Evolutionary conservation across 2,888 invertebrate species (phyloP).

Genomic region (Hoplodrina blanda): DNA sequence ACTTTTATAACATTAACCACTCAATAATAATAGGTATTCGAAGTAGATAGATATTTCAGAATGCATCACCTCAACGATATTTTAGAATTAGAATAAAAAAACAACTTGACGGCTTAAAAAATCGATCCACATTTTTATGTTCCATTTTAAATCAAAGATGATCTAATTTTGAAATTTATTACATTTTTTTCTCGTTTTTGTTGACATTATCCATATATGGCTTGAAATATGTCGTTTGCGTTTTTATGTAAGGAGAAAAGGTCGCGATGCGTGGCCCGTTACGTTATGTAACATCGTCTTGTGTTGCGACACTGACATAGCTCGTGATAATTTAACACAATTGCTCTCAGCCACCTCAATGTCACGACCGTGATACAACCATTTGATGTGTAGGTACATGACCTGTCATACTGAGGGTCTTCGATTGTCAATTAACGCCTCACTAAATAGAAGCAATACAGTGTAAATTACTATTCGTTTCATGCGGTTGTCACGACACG

Average conservation of each 20-base stretch:
- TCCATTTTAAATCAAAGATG: constrained; percentile 30
- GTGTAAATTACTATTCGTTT: constrained; percentile 61
- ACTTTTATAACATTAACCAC: constrained; percentile 7
- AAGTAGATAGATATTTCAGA: constrained; percentile 15
- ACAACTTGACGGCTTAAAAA: constrained; percentile 27
- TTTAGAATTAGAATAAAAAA: constrained; percentile 36
- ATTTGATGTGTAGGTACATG: constrained; percentile 74
- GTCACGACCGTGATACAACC: constrained; percentile 82
- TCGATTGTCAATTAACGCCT: constrained; percentile 66
- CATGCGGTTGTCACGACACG: constrained; percentile 63
- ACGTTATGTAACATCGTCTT: constrained; percentile 76
- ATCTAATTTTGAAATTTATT: constrained; percentile 35
- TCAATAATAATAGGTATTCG: constrained; percentile 1
- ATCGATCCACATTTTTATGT: constrained; percentile 53
- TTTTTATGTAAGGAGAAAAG: constrained; percentile 70
- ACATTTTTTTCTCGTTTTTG: constrained; percentile 50
- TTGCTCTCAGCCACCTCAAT: constrained; percentile 79
- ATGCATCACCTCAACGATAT: constrained; percentile 19
- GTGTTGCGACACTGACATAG: constrained; percentile 70
- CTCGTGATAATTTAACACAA: constrained; percentile 72
- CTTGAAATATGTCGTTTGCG: constrained; percentile 60
- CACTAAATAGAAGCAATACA: constrained; percentile 60
- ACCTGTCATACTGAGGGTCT: constrained; percentile 75
- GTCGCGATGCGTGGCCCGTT: constrained; percentile 68
- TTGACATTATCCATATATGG: constrained; percentile 59